Evolutionary conservation across 2,797 vertebrate species (phyloP).

Genomic region (Peromyscus aztecus): DNA sequence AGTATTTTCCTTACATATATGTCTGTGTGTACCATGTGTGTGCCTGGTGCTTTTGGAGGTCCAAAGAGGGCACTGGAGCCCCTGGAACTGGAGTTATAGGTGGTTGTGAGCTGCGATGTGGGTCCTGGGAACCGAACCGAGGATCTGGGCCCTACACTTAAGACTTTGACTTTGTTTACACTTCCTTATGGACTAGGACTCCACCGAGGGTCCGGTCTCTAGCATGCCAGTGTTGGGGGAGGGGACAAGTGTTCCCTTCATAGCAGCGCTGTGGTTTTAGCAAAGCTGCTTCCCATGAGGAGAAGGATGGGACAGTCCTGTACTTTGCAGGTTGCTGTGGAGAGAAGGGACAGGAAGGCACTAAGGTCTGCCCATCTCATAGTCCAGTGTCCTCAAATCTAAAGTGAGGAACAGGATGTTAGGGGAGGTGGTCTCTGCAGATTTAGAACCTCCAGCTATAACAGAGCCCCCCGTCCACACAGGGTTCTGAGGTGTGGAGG

Average conservation of each 20-base stretch:
- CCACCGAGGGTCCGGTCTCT: not conserved
- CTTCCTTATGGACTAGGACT: no score
- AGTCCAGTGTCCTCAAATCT: accelerated
- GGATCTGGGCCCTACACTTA: not conserved
- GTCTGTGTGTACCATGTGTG: not conserved
- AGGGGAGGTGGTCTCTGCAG: not conserved
- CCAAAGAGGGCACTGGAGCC: not conserved
- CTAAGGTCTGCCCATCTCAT: not conserved
- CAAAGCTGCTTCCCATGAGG: not conserved
- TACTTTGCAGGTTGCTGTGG: not conserved
- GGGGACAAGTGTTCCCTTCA: not conserved
- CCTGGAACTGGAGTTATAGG: not conserved
- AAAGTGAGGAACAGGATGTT: not conserved
- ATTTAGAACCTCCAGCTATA: not conserved
- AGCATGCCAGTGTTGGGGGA: not conserved
- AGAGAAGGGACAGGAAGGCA: not conserved
- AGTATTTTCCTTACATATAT: not conserved
- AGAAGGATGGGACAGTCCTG: not conserved
- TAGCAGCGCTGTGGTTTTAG: not conserved
- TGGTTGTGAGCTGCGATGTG: not conserved
- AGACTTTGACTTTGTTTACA: not conserved
- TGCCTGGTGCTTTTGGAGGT: not conserved
- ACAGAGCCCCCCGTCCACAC: not conserved
- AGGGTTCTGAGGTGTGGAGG: not conserved
- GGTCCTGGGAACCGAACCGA: not conserved